These are phyloP conservation scores for Pediacus dermestoides DNA, from an alignment of 2,888 invertebrate species.

Conservation along the genomic window DNA sequence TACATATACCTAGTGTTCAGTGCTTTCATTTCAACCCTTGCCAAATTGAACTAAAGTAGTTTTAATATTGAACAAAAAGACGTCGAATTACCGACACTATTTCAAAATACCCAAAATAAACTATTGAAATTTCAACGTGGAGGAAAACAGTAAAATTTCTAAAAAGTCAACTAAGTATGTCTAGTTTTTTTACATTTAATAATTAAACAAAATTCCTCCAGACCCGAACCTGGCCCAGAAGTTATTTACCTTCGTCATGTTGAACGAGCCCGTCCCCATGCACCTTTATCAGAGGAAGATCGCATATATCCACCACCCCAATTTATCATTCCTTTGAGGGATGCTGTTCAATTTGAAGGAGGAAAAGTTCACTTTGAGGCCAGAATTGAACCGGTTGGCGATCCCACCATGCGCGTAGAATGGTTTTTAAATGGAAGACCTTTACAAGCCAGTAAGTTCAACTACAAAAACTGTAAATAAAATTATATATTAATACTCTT, in stretches of 20 bases:
- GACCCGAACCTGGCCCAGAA: slow-evolving; percentile 88
- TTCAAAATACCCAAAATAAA: too few relatives aligned
- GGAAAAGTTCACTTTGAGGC: slow-evolving; percentile 96
- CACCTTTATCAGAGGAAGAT: slow-evolving; percentile 79
- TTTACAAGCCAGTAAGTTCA: slow-evolving; percentile 81
- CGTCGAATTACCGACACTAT: too few relatives aligned
- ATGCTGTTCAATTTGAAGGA: slow-evolving; percentile 81
- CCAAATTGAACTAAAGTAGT: too few relatives aligned
- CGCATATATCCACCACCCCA: slow-evolving; percentile 86
- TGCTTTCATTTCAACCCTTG: too few relatives aligned
- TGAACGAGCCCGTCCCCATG: slow-evolving; percentile 81
- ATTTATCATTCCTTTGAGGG: slow-evolving; percentile 84
- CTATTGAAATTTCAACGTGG: too few relatives aligned
- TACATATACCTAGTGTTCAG: too few relatives aligned
- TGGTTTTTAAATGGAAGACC: slow-evolving; percentile 93
- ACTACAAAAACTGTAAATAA: too few relatives aligned
- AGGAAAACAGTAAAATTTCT: too few relatives aligned
- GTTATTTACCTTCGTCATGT: slow-evolving; percentile 90
- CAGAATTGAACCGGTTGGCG: slow-evolving; percentile 93
- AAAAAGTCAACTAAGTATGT: too few relatives aligned
- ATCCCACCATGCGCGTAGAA: slow-evolving; percentile 93
- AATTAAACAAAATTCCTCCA: too few relatives aligned
- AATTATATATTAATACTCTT: slow-evolving; percentile 4
- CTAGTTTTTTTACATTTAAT: too few relatives aligned
- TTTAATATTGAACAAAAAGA: too few relatives aligned